Evolutionary conservation across 2,888 invertebrate genomes (phyloP).

Genomic region (Phania funesta): DNA sequence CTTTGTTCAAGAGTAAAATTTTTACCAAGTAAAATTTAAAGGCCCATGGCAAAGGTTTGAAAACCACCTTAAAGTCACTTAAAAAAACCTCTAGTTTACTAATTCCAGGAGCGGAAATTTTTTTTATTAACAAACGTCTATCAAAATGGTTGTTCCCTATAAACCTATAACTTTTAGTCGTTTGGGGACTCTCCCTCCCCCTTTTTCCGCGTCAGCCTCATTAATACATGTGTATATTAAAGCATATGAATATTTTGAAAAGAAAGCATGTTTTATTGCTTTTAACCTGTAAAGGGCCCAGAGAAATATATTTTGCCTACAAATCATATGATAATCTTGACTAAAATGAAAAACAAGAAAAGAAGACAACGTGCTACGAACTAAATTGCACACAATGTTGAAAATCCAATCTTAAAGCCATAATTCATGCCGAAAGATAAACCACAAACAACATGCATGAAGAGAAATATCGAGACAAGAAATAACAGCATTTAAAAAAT

Average conservation of each 20-base stretch:
- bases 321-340: slow-evolving; percentile 75
- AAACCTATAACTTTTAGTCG: too few relatives aligned
- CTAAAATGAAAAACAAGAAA: slow-evolving; percentile 19
- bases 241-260: background rate
- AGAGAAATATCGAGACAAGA: slow-evolving; percentile 25
- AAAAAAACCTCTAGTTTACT: too few relatives aligned
- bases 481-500: slow-evolving; percentile 50
- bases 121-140: too few relatives aligned
- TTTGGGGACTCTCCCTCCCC: too few relatives aligned
- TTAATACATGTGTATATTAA: too few relatives aligned
- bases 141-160: too few relatives aligned
- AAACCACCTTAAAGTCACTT: too few relatives aligned
- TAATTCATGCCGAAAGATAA: slow-evolving; percentile 74
- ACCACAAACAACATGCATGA: slow-evolving; percentile 33
- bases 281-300: slow-evolving; percentile 1
- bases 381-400: slow-evolving; percentile 72
- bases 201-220: background rate
- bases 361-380: slow-evolving; percentile 25
- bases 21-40: too few relatives aligned
- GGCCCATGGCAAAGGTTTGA: too few relatives aligned
- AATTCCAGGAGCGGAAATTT: too few relatives aligned
- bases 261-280: background rate
- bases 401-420: slow-evolving; percentile 79
- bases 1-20: too few relatives aligned
- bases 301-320: slow-evolving; percentile 16